Conservation (phyloP, 2,113 vertebrate species). For the Naja naja region DNA sequence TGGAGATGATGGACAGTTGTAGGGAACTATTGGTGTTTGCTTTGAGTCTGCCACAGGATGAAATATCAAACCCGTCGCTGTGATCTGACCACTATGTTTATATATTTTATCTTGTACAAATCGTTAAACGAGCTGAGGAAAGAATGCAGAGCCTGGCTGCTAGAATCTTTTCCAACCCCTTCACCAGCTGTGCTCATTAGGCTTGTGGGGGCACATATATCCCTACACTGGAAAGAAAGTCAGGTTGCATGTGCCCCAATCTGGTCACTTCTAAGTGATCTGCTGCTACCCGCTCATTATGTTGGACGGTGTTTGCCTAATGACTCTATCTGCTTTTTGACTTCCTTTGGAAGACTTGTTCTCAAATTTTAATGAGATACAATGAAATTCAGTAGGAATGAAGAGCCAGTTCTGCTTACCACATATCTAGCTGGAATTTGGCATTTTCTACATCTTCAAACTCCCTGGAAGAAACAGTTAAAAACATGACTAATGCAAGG, state of each 20-base stretch:
- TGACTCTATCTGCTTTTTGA: too few relatives aligned
- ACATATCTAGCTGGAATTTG: constrained; percentile 94
- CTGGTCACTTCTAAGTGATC: not conserved
- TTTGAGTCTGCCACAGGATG: not conserved
- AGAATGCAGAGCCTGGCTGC: not conserved
- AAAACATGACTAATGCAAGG: not conserved
- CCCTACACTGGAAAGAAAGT: not conserved
- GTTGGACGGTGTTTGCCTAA: not conserved
- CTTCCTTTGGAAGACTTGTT: not conserved
- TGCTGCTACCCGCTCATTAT: not conserved
- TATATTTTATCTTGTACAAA: not conserved
- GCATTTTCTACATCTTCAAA: constrained; percentile 72
- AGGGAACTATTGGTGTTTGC: not conserved
- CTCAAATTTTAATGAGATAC: not conserved
- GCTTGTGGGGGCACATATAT: not conserved
- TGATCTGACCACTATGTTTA: not conserved
- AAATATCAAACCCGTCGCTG: not conserved
- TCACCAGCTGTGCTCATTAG: not conserved
- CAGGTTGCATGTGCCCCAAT: not conserved
- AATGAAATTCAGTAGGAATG: not conserved
- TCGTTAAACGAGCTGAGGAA: not conserved
- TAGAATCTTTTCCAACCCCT: not conserved
- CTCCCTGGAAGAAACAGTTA: constrained; percentile 71
- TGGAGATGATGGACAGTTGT: not conserved
- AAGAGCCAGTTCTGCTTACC: constrained; percentile 70